Base-by-base conservation (phyloP, 2,888 invertebrate species). In the Lydus trimaculatus region DNA sequence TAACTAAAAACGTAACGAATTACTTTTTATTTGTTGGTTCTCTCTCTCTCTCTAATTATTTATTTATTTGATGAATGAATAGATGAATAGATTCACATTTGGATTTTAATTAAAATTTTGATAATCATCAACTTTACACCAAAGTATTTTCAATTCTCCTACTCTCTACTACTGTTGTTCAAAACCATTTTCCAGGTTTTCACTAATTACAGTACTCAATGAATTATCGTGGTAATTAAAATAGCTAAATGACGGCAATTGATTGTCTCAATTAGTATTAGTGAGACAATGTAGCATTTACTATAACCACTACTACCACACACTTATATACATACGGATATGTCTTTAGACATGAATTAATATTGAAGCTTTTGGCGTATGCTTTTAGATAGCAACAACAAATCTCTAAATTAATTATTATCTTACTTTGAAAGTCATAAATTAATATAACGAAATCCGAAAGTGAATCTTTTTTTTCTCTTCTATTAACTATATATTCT, bases 221-320 rank as follows among this genome's bases (percentile, higher is more conserved):
- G 78, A 78, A 79, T 79, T 74, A 75, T 75, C 70, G 76, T 71
- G 67, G 70, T 75, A 80, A 80, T 82, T 81, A 81, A 81, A 82
- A 80, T 79, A 76, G 76, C 76, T 76, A 80, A 81, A 82, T 79
- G 82, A 81, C 80, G 77, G 75, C 76, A 82, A 83, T 82, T 83
- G 81, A 83, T 83, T 77, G 83, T 81, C 80, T 82, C 81, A 83
- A 82, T 83, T 82, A 82, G 79, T 70, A 76, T 43, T 20, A 48
- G 48, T 72, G 79, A 81, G 80, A 82, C 81, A 79, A 78, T 79
- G 78, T 79, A 75, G 73, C 74, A 72, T 78, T 65, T 75, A 74
- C 76, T 74, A 48, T 63, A 75, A 74, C 76, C 73, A 48, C 48
- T 9, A 39, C 39, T n/a, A n/a, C n/a, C n/a, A n/a, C n/a, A n/a